Evolutionary conservation across 2,797 vertebrate species (phyloP), one percentile per base, ranked within the genome.

Genomic region (Parotocinclus haroldoi): DNA sequence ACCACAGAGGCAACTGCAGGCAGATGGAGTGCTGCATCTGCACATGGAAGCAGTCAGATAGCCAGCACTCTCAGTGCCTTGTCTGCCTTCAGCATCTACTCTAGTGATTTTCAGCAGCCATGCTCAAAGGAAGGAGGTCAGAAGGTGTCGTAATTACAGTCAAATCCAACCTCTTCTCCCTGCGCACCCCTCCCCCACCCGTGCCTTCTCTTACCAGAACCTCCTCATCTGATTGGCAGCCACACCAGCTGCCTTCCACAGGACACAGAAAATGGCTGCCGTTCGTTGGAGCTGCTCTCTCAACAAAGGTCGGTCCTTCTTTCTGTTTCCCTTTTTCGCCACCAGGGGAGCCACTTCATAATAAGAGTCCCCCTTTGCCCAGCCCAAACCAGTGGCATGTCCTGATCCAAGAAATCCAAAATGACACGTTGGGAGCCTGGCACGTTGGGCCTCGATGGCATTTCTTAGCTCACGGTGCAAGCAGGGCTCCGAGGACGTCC

Each of bases 251-350:
- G 82, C 87, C 86, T 79, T 83, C 87, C 85, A 83, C 82, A 82
- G 81, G 78, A 71, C 63, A 44, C 76, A 79, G 83, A 88, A 80
- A 85, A 85, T 87, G 87, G 83, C 89, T 85, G 84, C 84, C 72
- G 68, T 85, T 81, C 70, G 72, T 84, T 82, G 72, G 76, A 85
- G 78, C 84, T 80, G 86, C 86, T 86, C 82, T 83, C 80, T 83
- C 85, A 90, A 90, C 87, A 90, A 89, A 87, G 89, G 89, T 85
- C 85, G 87, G 83, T 75, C 65, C 71, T 69, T 73, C 74, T 76
- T 66, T 68, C 83, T 76, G 81, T 73, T 77, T 73, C 78, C 71
- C 74, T 69, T 63, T 57, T 81, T 81, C 69, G 78, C 87, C 73
- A 75, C 78, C 81, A 83, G 77, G 79, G 71, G 68, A 80, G 72